Conservation (phyloP, 35 echinoderm and acorn worm species). For the Strongylocentrotus purpuratus region DNA sequence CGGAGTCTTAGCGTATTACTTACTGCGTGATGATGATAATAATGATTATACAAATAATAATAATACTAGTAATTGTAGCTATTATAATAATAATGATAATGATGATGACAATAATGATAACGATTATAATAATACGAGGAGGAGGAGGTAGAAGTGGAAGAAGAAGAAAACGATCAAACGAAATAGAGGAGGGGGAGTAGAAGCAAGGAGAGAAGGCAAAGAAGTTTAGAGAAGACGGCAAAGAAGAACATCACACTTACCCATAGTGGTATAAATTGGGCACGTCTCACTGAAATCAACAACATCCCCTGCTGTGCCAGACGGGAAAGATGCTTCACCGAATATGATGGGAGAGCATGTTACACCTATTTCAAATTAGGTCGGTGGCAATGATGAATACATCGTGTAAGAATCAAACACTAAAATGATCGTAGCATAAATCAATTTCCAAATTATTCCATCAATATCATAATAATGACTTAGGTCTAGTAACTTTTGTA, state of each 20-base stretch:
- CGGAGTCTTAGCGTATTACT: too few relatives aligned
- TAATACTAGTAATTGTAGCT: too few relatives aligned
- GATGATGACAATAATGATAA: too few relatives aligned
- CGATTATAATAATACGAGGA: too few relatives aligned
- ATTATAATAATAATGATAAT: too few relatives aligned
- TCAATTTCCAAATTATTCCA: too few relatives aligned
- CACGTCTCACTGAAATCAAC: not conserved
- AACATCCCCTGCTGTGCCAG: not conserved
- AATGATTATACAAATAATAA: too few relatives aligned
- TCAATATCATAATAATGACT: too few relatives aligned
- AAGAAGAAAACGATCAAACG: not conserved
- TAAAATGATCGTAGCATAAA: too few relatives aligned
- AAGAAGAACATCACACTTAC: not conserved
- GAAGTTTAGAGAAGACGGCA: not conserved
- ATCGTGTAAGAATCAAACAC: not conserved
- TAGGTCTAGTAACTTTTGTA: too few relatives aligned
- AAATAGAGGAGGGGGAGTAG: not conserved
- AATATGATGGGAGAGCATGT: not conserved
- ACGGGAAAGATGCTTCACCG: not conserved
- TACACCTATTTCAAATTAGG: not conserved
- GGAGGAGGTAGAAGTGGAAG: not conserved
- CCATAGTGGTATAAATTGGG: not conserved
- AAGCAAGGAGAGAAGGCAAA: too few relatives aligned
- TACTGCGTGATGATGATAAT: too few relatives aligned
- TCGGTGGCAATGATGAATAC: not conserved